These are phyloP conservation scores for Pteria penguin DNA, from an alignment of 2,888 invertebrate species.

Conservation along the genomic window DNA sequence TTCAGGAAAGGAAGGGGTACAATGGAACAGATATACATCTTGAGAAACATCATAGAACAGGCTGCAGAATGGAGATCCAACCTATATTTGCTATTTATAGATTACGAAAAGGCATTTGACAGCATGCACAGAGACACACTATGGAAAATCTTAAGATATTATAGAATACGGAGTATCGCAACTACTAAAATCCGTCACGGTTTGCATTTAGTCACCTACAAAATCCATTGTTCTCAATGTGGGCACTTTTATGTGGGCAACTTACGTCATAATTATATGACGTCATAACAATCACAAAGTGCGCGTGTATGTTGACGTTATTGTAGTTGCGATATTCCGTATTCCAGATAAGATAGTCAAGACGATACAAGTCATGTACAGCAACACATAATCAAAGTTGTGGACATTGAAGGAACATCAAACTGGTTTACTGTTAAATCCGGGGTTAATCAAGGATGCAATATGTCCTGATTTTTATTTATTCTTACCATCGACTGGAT, in stretches of 20 bases:
- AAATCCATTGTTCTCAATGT: no score
- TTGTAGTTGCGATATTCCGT: no score
- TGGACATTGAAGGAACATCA: not conserved
- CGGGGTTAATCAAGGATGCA: not conserved
- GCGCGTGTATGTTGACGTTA: no score
- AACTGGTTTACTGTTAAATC: not conserved
- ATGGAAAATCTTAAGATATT: not conserved
- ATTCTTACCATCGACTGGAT: not conserved
- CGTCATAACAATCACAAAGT: no score
- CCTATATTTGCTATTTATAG: not conserved
- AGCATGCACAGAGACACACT: not conserved
- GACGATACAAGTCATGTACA: not conserved
- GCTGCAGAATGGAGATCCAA: not conserved
- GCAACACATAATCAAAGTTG: not conserved
- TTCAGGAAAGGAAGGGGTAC: not conserved
- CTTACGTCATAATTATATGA: no score
- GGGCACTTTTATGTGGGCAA: no score
- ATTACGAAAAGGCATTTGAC: not conserved
- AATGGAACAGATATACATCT: not conserved
- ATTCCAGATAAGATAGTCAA: no score
- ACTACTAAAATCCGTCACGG: no score
- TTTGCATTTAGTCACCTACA: no score
- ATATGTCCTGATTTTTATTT: not conserved
- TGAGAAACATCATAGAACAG: not conserved
- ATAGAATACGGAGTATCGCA: no score